These are phyloP conservation scores for Oithona nana DNA, from an alignment of 2,888 invertebrate genomes.

Conservation along the genomic window DNA sequence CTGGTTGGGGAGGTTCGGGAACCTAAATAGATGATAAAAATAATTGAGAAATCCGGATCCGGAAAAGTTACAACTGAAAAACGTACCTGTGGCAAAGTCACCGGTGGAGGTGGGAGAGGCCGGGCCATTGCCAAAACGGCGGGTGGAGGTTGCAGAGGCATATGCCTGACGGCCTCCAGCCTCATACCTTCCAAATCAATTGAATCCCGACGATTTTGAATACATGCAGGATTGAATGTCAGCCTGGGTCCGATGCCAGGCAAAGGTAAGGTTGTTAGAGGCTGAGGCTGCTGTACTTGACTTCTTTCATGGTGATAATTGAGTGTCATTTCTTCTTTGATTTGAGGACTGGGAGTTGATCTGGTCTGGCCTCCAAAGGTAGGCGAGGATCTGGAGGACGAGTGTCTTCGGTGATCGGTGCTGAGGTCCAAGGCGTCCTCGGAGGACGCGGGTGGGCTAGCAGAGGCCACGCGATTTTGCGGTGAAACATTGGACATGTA, in stretches of 20 bases:
- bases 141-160: neutral
- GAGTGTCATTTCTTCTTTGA: too few relatives aligned
- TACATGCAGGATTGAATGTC: neutral
- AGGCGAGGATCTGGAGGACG: neutral
- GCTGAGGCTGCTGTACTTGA: neutral
- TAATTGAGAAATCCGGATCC: too few relatives aligned
- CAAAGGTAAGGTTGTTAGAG: neutral
- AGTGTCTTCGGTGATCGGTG: neutral
- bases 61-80: too few relatives aligned
- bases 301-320: too few relatives aligned
- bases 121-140: neutral
- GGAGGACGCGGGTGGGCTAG: neutral
- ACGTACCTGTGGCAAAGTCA: neutral
- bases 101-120: neutral
- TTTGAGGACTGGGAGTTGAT: too few relatives aligned
- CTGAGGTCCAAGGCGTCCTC: neutral
- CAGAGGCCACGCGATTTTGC: neutral
- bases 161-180: too few relatives aligned
- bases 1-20: too few relatives aligned
- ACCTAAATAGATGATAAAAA: too few relatives aligned
- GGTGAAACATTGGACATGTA: neutral
- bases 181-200: neutral
- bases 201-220: neutral
- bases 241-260: neutral
- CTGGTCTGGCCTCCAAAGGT: too few relatives aligned